Evolutionary conservation across 1,140 invertebrate species (phyloP).

Genomic region (Mycetomoellerius zeteki): DNA sequence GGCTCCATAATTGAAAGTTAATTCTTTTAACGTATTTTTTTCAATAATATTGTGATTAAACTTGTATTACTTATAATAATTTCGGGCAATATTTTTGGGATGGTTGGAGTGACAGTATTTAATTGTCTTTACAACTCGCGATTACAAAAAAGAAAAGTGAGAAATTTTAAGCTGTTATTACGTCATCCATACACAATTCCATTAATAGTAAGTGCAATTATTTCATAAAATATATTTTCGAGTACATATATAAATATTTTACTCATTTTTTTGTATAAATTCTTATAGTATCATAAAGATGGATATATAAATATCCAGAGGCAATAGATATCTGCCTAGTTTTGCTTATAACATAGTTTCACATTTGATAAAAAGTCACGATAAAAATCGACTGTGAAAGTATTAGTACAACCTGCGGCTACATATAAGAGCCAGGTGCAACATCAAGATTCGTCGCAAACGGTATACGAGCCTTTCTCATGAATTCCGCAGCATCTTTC

Average conservation of each 20-base stretch:
- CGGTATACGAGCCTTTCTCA: slow-evolving; percentile 61
- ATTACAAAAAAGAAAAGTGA: neutral
- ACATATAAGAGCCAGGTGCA: slow-evolving; percentile 37
- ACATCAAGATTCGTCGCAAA: slow-evolving; percentile 47
- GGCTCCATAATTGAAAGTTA: neutral
- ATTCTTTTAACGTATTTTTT: neutral
- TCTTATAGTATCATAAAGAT: neutral
- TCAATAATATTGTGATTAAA: neutral
- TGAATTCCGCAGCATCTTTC: slow-evolving; percentile 54
- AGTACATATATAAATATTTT: neutral
- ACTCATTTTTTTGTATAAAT: neutral
- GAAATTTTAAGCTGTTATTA: neutral
- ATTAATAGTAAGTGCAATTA: neutral
- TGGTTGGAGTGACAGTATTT: neutral
- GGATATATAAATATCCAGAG: neutral
- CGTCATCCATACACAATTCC: neutral
- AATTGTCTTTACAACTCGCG: neutral
- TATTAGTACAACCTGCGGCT: slow-evolving; percentile 31
- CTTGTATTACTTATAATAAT: neutral
- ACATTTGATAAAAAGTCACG: slow-evolving; percentile 42
- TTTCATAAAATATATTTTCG: neutral
- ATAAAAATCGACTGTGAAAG: slow-evolving; percentile 51
- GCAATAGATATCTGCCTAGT: neutral
- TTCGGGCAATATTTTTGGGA: neutral
- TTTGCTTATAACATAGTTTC: slow-evolving; percentile 26